Percentiles rank a stretch among this genome's conserved stretches.
These are phyloP conservation scores for Sebastes reedi DNA, from an alignment of 2,797 vertebrate genomes.

Conservation along the genomic window DNA sequence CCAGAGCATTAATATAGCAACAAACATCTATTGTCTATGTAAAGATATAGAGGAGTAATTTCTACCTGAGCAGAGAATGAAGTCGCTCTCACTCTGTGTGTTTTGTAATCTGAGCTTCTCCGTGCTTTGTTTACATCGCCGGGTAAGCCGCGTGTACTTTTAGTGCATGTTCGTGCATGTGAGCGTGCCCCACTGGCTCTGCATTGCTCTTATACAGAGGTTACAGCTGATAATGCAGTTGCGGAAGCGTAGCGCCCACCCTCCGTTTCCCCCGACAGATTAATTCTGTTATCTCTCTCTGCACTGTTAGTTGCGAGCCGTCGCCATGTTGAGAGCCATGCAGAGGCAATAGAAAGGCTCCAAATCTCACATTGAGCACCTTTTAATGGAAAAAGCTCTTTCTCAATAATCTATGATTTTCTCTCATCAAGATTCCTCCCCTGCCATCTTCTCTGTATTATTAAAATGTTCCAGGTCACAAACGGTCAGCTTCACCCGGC, in stretches of 20 bases:
- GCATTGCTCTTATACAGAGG: background rate
- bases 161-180: background rate
- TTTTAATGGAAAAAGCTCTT: background rate
- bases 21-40: no score
- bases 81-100: no score
- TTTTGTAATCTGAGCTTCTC: fast-evolving
- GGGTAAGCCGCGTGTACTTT: fast-evolving
- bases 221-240: background rate
- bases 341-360: background rate
- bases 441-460: background rate
- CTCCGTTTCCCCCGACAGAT: background rate
- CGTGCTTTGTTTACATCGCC: no score
- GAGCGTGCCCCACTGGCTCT: background rate
- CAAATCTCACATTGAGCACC: background rate
- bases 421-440: background rate
- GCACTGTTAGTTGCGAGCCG: background rate
- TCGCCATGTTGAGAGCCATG: background rate
- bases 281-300: background rate
- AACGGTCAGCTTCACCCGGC: background rate
- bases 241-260: no score
- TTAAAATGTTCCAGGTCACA: slow-evolving; percentile 9
- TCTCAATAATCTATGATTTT: background rate
- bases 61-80: no score
- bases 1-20: no score
- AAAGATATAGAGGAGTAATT: no score